These are phyloP conservation scores for Sinelater perroti DNA, from an alignment of 2,888 invertebrate species.

Conservation along the genomic window DNA sequence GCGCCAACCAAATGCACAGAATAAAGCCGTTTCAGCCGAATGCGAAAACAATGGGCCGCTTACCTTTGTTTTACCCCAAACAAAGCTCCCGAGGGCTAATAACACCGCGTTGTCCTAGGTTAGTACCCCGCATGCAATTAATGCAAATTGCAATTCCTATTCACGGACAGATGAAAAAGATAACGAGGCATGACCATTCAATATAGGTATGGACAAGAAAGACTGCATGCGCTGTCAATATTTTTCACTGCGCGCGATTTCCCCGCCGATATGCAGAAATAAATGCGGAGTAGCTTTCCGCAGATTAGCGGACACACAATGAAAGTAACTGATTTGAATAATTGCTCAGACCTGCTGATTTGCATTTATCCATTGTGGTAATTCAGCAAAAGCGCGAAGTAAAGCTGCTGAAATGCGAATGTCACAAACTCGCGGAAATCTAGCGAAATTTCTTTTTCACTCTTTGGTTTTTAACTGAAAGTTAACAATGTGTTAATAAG, in stretches of 20 bases:
- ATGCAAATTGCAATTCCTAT: conserved; percentile 12
- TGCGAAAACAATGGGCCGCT: no score
- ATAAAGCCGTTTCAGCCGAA: no score
- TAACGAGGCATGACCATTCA: conserved; percentile 6
- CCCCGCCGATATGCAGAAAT: conserved; percentile 5
- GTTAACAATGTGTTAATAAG: no score
- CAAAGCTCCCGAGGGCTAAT: not conserved
- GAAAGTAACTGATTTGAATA: conserved; percentile 39
- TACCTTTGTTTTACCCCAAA: not conserved
- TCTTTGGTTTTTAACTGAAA: no score
- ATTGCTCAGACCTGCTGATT: conserved; percentile 25
- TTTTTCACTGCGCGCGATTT: conserved; percentile 6
- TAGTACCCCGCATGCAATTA: conserved; percentile 1
- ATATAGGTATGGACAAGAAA: conserved; percentile 1
- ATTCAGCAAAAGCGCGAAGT: conserved; percentile 6
- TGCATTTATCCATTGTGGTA: conserved; percentile 16
- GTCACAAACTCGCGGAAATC: no score
- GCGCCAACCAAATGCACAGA: no score
- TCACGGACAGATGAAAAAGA: conserved; percentile 17
- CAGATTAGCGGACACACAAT: conserved; percentile 15
- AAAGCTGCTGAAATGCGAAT: conserved; percentile 6
- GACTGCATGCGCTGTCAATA: conserved; percentile 7
- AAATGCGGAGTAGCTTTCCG: conserved; percentile 14
- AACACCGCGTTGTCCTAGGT: conserved; percentile 6
- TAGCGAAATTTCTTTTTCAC: no score